These are phyloP conservation scores for Clistopyga incitator DNA, from an alignment of 2,888 invertebrate species.

Conservation along the genomic window DNA sequence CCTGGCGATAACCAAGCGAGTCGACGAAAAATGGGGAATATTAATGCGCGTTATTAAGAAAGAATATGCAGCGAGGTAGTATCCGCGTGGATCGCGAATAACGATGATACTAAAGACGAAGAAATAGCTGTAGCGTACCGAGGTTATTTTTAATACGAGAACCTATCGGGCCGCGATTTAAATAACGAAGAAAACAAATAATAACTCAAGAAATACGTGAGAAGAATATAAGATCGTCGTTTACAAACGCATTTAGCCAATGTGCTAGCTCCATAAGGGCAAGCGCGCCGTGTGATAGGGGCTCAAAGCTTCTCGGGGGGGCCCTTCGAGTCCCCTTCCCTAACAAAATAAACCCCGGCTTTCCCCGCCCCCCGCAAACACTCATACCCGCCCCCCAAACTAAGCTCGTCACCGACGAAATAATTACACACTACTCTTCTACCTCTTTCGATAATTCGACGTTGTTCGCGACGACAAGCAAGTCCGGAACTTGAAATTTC, in stretches of 20 bases:
- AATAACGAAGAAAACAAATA: neutral
- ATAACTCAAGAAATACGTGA: too few species aligned
- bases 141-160: constrained; percentile 85
- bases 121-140: constrained; percentile 77
- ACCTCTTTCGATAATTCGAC: constrained; percentile 43
- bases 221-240: constrained; percentile 17
- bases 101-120: constrained; percentile 12
- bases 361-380: constrained; percentile 7
- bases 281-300: constrained; percentile 61
- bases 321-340: constrained; percentile 28
- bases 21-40: constrained; percentile 4
- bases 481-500: neutral
- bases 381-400: neutral
- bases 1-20: neutral
- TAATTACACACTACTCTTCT: constrained; percentile 30
- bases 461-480: constrained; percentile 5
- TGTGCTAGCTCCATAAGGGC: constrained; percentile 51
- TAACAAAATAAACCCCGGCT: constrained; percentile 7
- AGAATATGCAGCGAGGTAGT: constrained; percentile 42
- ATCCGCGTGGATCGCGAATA: constrained; percentile 54
- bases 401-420: neutral
- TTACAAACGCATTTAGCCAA: constrained; percentile 60
- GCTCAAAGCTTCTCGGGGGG: constrained; percentile 56
- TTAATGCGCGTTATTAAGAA: constrained; percentile 46
- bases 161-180: constrained; percentile 81